Evolutionary conservation across 2,888 invertebrate species (phyloP), one percentile per base, ranked within the genome.

Genomic region (Keiferia lycopersicella): DNA sequence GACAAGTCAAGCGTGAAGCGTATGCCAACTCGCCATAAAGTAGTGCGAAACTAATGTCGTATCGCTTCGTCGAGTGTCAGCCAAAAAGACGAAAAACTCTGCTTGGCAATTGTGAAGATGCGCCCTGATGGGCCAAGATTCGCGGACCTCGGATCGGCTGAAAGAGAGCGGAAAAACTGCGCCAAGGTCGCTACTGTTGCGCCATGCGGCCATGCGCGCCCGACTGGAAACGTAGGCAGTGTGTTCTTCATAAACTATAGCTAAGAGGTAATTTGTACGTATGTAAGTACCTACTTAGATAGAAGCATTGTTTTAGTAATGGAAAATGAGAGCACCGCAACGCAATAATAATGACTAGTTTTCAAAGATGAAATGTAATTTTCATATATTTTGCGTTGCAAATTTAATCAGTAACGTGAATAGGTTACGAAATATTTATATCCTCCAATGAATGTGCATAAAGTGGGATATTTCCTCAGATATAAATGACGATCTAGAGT

Each of bases 111-210:
- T 61, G 61, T 45, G 73, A 76, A 76, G 76, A 75, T 74, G 72
- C 71, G 66, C 69, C 69, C 73, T 74, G 69, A 71, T 73, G 69
- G 73, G 69, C 71, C 65, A 73, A 79, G 77, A 74, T 73, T 74
- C 73, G 69, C 70, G 79, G 84, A 84, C 86, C 85, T 87, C 86
- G 83, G 77, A 72, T 74, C 79, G 76, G 72, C 87, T 87, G 86
- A 91, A 91, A 91, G 91, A 91, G 91, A 91, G 91, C 91, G 91
- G 88, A 91, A 91, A 88, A 91, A 86, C 78, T 68, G 75, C 89
- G 88, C 79, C 91, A 91, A 91, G 91, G 91, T 91, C 87, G 83
- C 67, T 63, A 71, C 68, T 63, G 76, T 88, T 88, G 86, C 87
- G 81, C 83, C 86, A 87, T 77, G 68, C 71, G 14, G 45, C 51